A percentile compares a stretch with the other conserved stretches of the same genome.
Conservation (phyloP, 2,797 vertebrate species). For the Masticophis lateralis region DNA sequence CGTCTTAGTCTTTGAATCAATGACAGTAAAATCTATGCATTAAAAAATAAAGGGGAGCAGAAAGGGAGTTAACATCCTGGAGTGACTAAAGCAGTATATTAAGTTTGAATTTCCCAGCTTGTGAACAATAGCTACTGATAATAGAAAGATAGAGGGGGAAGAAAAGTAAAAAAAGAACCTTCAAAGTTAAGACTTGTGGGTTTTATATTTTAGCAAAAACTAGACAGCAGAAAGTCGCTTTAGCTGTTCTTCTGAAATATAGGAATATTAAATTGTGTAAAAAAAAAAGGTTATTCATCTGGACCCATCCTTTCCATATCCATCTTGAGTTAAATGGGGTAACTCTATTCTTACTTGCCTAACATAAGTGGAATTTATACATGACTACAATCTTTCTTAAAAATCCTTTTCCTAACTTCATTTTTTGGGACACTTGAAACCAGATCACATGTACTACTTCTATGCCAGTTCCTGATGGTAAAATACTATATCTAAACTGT, state of each 20-base stretch:
- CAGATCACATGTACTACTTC: background rate
- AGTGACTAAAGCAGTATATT: slow-evolving; percentile 65
- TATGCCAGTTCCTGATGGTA: background rate
- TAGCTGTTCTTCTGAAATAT: background rate
- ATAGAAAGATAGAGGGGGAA: background rate
- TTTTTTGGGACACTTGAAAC: background rate
- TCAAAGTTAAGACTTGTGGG: background rate
- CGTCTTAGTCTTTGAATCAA: slow-evolving; percentile 73
- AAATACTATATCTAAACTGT: background rate
- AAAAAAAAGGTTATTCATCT: background rate
- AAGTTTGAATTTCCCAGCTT: slow-evolving; percentile 57
- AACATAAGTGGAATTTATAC: background rate
- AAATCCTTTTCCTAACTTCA: background rate
- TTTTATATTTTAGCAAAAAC: background rate
- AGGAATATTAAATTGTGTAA: background rate
- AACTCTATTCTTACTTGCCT: background rate
- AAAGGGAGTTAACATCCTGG: slow-evolving; percentile 45
- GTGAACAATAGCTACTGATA: slow-evolving; percentile 45
- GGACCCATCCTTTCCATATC: background rate
- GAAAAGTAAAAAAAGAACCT: background rate
- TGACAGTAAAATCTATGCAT: slow-evolving; percentile 66
- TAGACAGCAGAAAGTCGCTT: background rate
- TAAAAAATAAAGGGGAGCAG: background rate
- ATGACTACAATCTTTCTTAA: background rate
- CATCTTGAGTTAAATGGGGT: background rate